Base-by-base conservation (phyloP, 53 echinoderm and acorn worm species). In the Mesocentrotus franciscanus region DNA sequence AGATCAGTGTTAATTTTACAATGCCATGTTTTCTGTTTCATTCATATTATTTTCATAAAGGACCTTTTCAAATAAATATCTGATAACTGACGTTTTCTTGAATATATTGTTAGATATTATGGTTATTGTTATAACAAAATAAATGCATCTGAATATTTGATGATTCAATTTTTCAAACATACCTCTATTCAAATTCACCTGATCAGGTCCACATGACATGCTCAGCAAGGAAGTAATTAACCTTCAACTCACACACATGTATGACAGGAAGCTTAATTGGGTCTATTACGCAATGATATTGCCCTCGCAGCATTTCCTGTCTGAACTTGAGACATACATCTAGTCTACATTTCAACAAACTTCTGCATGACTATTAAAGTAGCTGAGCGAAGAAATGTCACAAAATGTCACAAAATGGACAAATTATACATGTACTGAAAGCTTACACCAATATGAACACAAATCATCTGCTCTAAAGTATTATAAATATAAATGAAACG, bases 251-350 rank as follows among this genome's bases (percentile, higher is more conserved):
- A 22, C 85, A 84, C 24, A 58, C 13, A 58, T 87, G 87, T 58
- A 57, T 58, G 42, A 58, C 58, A 87, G 87, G 87, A 87, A 59
- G n/a, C 29, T 13, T n/a, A 12, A 87, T 59, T 10, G 87, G n/a
- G 29, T 87, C 56, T 58, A 87, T 87, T 87, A 56, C 27, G 58
- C 58, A 87, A 87, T 85, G 85, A 85, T 58, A 87, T 56, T 26
- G 27, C 58, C 87, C 32, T 87, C 2, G 17, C 2, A 58, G 57
- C 87, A 59, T 59, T 87, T 87, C 57, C 87, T 87, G 87, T n/a
- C 87, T 58, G 27, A 75, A 75, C 30, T 64, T 64, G 64, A 64
- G 17, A 64, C 20, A 64, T 64, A 49, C 49, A 49, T 64, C 6
- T n/a, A n/a, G n/a, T 64, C 64, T 64, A 20, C 15, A 13, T 4